Base-by-base conservation (phyloP, 2,113 vertebrate species). In the Desmodus rotundus region DNA sequence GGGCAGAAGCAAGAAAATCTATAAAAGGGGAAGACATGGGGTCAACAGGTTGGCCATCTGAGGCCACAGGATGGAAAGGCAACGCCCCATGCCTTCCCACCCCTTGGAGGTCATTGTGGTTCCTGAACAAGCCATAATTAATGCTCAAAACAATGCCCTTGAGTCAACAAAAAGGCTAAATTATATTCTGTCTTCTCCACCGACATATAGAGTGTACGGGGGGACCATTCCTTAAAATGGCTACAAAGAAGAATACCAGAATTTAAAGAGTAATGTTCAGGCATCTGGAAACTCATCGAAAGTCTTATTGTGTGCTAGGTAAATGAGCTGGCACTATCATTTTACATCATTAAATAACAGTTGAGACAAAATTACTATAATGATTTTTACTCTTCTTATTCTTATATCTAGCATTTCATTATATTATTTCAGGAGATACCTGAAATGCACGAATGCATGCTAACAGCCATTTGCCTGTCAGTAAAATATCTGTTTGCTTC, bases 11-110 rank as follows among this genome's bases (percentile, higher is more conserved):
- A 65, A 52, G 68, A 82, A 63, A 72, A 78, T 38, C 31, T 2
- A 33, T 65, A 80, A 86, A 85, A 89, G 22, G 52, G 26, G 45
- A 45, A 85, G 52, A 38, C 45, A 26, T 0, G 19, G 43, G 63
- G 26, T 41, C 26, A 45, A 26, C 43, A 7, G 3, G 54, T 43
- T 16, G 63, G 14, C 65, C 43, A 15, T 58, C 22, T 15, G 28
- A 47, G 33, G 26, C 9, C 67, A 2, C 7, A 14, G 3, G 20
- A 24, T 33, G 31, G 33, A 14, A 5, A 19, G 36, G 28, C 31
- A 28, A 24, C 7, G 15, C 16, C 68, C 12, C 17, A 10, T 0
- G 0, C 19, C n/a, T 77, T 77, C 50, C 4, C 0, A 14, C 24
- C 41, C 38, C 84, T 17, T 17, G 2, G 9, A 31, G 24, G 52